Conservation (phyloP, 2,797 vertebrate species). For the Prunella strophiata region DNA sequence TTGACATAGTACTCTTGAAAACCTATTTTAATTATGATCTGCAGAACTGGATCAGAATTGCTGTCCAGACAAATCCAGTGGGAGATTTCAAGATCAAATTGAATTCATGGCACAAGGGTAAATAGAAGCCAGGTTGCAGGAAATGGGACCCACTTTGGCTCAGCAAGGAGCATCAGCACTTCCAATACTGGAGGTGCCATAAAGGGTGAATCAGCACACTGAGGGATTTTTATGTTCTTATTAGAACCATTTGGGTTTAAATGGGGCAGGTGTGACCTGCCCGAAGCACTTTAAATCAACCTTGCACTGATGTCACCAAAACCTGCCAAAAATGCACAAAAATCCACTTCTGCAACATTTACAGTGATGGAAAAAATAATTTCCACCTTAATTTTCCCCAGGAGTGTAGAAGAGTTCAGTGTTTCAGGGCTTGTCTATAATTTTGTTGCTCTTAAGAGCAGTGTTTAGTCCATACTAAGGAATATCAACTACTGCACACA, state of each 20-base stretch:
- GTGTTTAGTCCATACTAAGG: neutral
- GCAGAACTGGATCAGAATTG: neutral
- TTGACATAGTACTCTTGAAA: neutral
- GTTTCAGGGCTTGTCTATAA: neutral
- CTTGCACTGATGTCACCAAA: neutral
- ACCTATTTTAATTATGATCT: neutral
- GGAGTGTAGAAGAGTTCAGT: neutral
- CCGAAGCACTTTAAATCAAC: neutral
- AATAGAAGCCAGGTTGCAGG: neutral
- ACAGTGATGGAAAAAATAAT: neutral
- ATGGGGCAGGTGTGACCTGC: neutral
- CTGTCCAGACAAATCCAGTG: neutral
- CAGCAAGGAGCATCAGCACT: neutral
- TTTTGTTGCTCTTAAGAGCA: neutral
- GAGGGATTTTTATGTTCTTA: neutral
- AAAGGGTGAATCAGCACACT: neutral
- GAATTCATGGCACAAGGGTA: neutral
- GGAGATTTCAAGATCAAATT: neutral
- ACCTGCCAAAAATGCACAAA: neutral
- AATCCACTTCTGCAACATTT: neutral
- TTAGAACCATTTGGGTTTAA: neutral
- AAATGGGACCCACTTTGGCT: neutral
- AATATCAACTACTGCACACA: neutral
- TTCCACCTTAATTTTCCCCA: neutral
- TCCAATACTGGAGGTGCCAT: neutral